Evolutionary conservation across 2,113 vertebrate genomes (phyloP), one percentile per base, ranked within the genome.

Genomic region (Dipodomys stephensi): DNA sequence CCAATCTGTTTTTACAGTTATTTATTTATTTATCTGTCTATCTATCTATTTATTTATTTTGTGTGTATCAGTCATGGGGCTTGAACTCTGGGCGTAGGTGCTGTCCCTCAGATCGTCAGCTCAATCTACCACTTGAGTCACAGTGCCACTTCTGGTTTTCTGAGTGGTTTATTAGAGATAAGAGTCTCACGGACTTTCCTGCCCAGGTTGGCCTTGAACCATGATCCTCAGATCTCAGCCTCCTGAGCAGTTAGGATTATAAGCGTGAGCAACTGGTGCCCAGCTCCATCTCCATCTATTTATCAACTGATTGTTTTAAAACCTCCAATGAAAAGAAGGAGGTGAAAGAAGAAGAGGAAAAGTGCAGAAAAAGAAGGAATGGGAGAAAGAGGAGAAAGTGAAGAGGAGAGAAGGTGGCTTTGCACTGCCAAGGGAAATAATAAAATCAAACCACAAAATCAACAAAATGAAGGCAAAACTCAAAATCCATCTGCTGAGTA

Each of bases 371-470:
- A 25, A 64, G 4, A 3, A 39, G 35, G 35, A 39, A 39, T 39
- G 23, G 62, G 28, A 88, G 68, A 16, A 35, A 20, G 4, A 64
- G 23, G 23, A 64, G 19, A 18, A 49, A 13, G 35, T 22, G 22
- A 10, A 28, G 27, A 20, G 0, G 10, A 10, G 10, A 39, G 25
- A 35, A 80, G n/a, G n/a, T 20, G 25, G 15, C 27, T 95, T 78
- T 32, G 74, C 8, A 32, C 6, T 94, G 84, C 73, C 60, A 74
- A 85, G 20, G 28, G 57, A 94, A 96, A 93, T 86, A 94, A 92
- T 67, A 85, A 88, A 95, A 65, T n/a, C 49, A 67, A 85, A 49
- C 30, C 46, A 27, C 22, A 77, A 94, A 95, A 67, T 90, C 85
- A 90, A 88, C 69, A 72, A 28, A 20, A 74, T 88, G 60, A 87